Evolutionary conservation across 2,888 invertebrate genomes (phyloP), one percentile per base, ranked within the genome.

Genomic region (Papilio demoleus): DNA sequence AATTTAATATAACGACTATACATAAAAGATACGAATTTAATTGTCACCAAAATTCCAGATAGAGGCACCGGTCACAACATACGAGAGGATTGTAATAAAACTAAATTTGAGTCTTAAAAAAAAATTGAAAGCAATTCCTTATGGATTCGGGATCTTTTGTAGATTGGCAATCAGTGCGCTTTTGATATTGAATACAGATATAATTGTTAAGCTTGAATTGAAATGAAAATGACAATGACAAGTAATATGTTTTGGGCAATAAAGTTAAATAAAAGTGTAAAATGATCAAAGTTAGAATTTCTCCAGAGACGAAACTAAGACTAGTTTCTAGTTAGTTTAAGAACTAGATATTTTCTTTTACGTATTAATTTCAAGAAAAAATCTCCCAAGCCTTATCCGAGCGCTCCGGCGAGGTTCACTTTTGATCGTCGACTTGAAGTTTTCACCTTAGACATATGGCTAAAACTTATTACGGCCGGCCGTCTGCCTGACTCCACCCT

Each of bases 61-160:
- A n/a, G n/a, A n/a, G n/a, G n/a, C n/a, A 22, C 6, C 11, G 27
- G 14, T 56, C 56, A 31, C 56, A 56, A 27, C 31, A 31, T 27
- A 27, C 56, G n/a, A 56, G 31, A 31, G 56, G 31, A 56, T 53
- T 53, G 1, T 56, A 11, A 56, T 17, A 22, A 56, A 17, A 56
- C 56, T 56, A 56, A 56, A 31, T 56, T 56, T 56, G 8, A n/a
- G 31, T 56, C 31, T 56, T 31, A 56, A 56, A 56, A 56, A 56
- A 56, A 56, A n/a, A 56, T 56, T 56, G 31, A 56, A 56, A 27
- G n/a, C 56, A 56, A 56, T 56, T 56, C 56, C 56, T 31, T 6
- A 17, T 9, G 27, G 31, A 56, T 56, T 56, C 31, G 1, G 9
- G 56, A 31, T 56, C 31, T 31, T 27, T n/a, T 31, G 56, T 56